A percentile compares a stretch with the other conserved stretches of the same genome.
These are phyloP conservation scores for Rutilus rutilus DNA, from an alignment of 2,113 vertebrate species.

Conservation along the genomic window DNA sequence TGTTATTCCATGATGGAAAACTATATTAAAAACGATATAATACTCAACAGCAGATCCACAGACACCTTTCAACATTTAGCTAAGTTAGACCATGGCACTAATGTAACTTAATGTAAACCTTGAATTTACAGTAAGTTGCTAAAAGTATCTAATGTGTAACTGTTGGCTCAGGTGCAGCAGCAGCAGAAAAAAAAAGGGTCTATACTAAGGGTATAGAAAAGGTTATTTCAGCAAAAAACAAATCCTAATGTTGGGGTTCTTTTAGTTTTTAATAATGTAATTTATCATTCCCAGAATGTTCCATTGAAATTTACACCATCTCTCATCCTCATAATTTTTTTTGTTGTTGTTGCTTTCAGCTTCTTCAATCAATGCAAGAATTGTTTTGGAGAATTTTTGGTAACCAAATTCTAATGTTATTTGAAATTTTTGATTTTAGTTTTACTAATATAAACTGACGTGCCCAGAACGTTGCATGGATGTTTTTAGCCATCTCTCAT, in stretches of 20 bases:
- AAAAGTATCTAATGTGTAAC: no score
- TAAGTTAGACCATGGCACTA: neutral
- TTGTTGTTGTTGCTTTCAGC: neutral
- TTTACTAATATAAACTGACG: no score
- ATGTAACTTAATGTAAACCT: neutral
- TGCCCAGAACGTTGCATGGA: no score
- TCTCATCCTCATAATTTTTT: neutral
- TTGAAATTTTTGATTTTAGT: no score
- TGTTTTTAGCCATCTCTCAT: neutral
- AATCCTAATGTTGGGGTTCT: neutral
- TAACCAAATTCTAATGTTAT: no score
- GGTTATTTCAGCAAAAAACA: neutral
- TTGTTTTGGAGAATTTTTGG: neutral
- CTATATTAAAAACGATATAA: neutral
- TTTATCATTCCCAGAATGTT: neutral
- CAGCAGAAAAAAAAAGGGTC: no score
- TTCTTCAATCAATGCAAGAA: slow-evolving; percentile 75
- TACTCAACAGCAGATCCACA: neutral
- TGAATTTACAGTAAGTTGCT: no score
- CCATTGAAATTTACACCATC: neutral
- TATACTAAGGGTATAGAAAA: no score
- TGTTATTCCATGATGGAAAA: neutral
- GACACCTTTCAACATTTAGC: neutral
- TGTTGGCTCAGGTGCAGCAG: no score
- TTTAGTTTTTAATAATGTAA: neutral